Conservation (phyloP, 1,140 invertebrate genomes). For the Phenacoccus solenopsis region DNA sequence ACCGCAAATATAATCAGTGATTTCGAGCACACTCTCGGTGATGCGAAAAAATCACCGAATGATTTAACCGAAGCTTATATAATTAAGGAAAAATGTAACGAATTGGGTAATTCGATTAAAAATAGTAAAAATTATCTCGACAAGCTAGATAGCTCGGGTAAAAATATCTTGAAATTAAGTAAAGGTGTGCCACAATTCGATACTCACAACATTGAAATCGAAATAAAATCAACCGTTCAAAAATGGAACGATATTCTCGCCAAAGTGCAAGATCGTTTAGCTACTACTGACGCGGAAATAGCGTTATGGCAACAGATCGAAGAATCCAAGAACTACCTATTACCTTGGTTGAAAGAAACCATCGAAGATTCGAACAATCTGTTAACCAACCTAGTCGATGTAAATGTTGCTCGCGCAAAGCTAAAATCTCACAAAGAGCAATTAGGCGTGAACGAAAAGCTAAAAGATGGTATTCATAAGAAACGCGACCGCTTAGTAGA, state of each 20-base stretch:
- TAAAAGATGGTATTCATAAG: constrained; percentile 57
- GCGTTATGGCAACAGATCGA: constrained; percentile 87
- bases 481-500: constrained; percentile 70
- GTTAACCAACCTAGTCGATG: constrained; percentile 59
- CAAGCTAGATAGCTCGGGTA: constrained; percentile 56
- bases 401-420: constrained; percentile 60
- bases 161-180: constrained; percentile 53
- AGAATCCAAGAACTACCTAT: constrained; percentile 65
- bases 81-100: constrained; percentile 56
- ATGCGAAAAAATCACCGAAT: constrained; percentile 39
- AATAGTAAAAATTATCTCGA: constrained; percentile 60
- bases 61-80: constrained; percentile 46
- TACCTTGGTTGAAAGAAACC: constrained; percentile 71
- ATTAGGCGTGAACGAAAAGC: constrained; percentile 56
- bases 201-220: constrained; percentile 44
- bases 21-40: background rate
- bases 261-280: constrained; percentile 50
- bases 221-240: constrained; percentile 45
- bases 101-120: constrained; percentile 55
- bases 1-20: background rate
- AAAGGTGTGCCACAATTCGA: constrained; percentile 59
- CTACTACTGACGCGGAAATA: constrained; percentile 72
- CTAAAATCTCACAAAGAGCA: constrained; percentile 77
- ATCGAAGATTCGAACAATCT: constrained; percentile 58
- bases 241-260: constrained; percentile 63